phyloP scores from a whole-genome alignment of 2,113 vertebrate species.

The Aramus guarauna region DNA sequence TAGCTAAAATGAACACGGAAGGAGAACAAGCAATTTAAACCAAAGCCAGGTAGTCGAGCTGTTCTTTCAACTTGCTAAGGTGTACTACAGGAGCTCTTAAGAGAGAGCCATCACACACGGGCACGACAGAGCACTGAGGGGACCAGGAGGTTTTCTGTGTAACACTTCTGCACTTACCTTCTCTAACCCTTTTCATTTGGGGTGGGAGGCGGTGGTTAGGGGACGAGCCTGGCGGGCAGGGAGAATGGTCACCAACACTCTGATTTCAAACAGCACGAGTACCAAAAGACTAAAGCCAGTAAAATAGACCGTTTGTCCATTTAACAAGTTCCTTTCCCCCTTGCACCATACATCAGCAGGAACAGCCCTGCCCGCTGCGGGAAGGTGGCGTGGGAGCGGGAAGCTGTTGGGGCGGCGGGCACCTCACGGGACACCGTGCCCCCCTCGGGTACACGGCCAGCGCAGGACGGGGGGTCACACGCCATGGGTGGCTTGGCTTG shows the following conservation, averaged over 20 bases:
- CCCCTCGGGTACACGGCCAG: background rate
- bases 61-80: background rate
- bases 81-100: background rate
- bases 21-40: background rate
- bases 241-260: accelerated
- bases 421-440: background rate
- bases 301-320: accelerated
- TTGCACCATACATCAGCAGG: background rate
- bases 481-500: background rate
- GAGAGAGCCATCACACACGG: background rate
- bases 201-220: background rate
- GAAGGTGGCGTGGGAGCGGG: background rate
- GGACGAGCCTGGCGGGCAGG: accelerated
- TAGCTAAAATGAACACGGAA: background rate
- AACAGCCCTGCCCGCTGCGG: background rate
- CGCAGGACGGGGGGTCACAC: background rate
- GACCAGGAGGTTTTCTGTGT: background rate
- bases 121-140: background rate
- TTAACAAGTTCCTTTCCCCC: background rate
- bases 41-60: background rate
- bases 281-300: background rate
- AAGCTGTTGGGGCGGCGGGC: background rate
- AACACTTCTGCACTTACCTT: background rate
- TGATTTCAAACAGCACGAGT: background rate
- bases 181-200: background rate